Base-by-base conservation (phyloP, 2,113 vertebrate genomes). In the Eulemur macaco region DNA sequence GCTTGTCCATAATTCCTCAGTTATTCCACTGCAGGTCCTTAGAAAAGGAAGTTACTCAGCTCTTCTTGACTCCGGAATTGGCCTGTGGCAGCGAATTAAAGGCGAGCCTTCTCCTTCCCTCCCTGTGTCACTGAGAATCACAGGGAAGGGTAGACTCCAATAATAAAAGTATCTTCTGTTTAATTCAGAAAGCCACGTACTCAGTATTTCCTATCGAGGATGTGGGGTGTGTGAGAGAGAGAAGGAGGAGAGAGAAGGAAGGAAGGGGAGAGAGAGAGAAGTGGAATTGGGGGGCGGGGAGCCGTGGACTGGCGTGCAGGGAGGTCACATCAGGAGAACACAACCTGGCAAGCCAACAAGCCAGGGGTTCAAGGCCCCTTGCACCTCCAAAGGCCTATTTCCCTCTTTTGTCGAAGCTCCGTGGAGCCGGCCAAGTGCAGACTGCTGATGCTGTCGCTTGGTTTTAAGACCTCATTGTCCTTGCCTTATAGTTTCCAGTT, bases 1-100 rank as follows among this genome's bases (percentile, higher is more conserved):
- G 1, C 6, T 2, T 9, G 29, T 18, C 39, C 6, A 1, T 31
- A 10, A n/a, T 71, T 85, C 74, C 58, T 86, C n/a, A 3, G 17
- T 63, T 31, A 15, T 77, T 25, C 81, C 20, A 12, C 20, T 21
- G 34, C 42, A 27, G 81, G 27, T 1, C 10, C 47, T 82, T 31
- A 14, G 25, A 83, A 25, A 34, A 92, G 4, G 1, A 34, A 21
- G 15, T 60, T 25, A 42, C 18, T 89, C 34, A n/a, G 13, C 9
- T 68, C 89, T 97, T 92, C 80, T 37, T 45, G 77, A 66, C 68
- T 92, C 94, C 73, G 52, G 29, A 91, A 25, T 93, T 64, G 64
- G 34, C 80, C 80, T 95, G 63, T 34, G 89, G 91, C 45, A 85
- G 52, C 93, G 89, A 89, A 56, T 95, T 94, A 77, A 95, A 98